These are phyloP conservation scores for Maniola hyperantus DNA, from an alignment of 2,888 invertebrate genomes.

Conservation along the genomic window DNA sequence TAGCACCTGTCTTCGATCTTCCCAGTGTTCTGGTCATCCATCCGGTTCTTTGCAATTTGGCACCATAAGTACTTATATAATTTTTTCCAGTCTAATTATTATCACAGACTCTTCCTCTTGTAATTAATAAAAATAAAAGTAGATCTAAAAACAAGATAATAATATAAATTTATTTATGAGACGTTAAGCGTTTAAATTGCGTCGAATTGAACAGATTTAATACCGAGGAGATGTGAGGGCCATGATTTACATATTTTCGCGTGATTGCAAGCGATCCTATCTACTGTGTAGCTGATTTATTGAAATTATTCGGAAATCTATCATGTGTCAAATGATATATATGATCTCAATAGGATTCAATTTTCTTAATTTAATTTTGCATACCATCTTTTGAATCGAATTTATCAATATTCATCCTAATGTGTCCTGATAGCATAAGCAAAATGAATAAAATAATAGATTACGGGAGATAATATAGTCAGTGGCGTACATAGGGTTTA, in stretches of 20 bases:
- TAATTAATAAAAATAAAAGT: neutral
- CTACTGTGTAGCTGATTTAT: conserved; percentile 14
- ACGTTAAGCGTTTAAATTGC: conserved; percentile 16
- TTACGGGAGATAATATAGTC: too few relatives aligned
- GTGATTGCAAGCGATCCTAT: conserved; percentile 12
- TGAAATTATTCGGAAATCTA: conserved; percentile 10
- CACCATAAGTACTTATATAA: too few relatives aligned
- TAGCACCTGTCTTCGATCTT: too few relatives aligned
- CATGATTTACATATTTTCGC: conserved; percentile 21
- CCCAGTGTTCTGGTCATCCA: too few relatives aligned
- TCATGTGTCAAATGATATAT: conserved; percentile 9
- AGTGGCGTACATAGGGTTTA: too few relatives aligned
- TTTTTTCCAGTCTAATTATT: too few relatives aligned
- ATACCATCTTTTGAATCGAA: neutral
- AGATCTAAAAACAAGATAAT: neutral
- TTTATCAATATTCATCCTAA: too few relatives aligned
- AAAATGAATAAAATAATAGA: too few relatives aligned
- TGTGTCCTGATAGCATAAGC: too few relatives aligned
- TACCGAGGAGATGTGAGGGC: conserved; percentile 11
- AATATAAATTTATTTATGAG: neutral
- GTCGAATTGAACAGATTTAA: conserved; percentile 20
- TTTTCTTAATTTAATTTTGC: conserved; percentile 3
- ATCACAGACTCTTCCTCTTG: too few relatives aligned
- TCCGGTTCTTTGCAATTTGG: too few relatives aligned
- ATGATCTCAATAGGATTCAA: conserved; percentile 5